Conservation (phyloP, 2,888 invertebrate species). For the Tupiocoris notatus region DNA sequence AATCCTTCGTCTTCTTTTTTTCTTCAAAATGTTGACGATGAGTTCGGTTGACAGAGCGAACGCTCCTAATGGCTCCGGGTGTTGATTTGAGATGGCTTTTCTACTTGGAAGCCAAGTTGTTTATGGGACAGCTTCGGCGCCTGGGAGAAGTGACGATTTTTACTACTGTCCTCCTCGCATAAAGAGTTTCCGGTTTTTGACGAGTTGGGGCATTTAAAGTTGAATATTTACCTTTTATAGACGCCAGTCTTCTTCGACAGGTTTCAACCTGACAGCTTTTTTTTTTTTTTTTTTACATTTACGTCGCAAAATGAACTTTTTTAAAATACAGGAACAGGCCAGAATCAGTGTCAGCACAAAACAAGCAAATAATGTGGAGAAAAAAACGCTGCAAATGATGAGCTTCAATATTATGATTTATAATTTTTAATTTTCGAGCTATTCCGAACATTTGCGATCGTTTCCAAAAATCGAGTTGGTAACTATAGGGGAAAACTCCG, state of each 20-base stretch:
- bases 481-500: too few relatives aligned
- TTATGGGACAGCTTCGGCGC: not conserved
- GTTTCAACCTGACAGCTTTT: not conserved
- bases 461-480: too few relatives aligned
- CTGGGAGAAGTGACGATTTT: not conserved
- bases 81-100: not conserved
- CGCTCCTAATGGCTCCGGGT: not conserved
- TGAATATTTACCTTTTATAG: not conserved
- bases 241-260: not conserved
- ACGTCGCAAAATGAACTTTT: too few relatives aligned
- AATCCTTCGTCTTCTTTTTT: not conserved
- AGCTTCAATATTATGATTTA: too few relatives aligned
- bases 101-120: not conserved
- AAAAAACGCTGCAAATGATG: too few relatives aligned
- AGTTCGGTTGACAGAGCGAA: not conserved
- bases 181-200: not conserved
- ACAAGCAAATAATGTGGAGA: too few relatives aligned
- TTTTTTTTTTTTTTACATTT: not conserved
- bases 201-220: not conserved
- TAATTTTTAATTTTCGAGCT: too few relatives aligned
- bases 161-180: not conserved
- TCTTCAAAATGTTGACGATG: not conserved
- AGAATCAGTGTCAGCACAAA: not conserved
- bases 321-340: not conserved
- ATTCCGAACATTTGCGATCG: too few relatives aligned